Percentiles rank a stretch among this genome's conserved stretches.
Evolutionary conservation across 2,888 invertebrate species (phyloP).

Genomic region (Eurois occulta): DNA sequence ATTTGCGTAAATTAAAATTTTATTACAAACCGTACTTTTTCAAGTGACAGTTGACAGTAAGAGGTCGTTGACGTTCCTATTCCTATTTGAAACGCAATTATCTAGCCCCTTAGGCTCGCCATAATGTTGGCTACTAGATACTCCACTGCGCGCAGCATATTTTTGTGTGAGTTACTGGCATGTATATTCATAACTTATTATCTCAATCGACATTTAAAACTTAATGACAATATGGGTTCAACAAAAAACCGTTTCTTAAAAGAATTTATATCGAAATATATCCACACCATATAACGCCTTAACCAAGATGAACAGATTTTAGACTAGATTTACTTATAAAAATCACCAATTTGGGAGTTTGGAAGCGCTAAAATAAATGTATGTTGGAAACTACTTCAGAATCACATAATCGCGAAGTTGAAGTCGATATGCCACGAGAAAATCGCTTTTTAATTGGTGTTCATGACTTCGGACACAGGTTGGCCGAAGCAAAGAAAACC

Average conservation of each 20-base stretch:
- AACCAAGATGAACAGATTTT: slow-evolving; percentile 62
- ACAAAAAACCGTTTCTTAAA: slow-evolving; percentile 30
- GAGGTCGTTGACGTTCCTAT: not conserved
- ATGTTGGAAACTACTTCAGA: not conserved
- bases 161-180: not conserved
- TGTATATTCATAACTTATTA: not conserved
- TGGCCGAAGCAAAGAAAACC: too few relatives aligned
- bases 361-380: not conserved
- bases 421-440: too few relatives aligned
- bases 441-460: too few relatives aligned
- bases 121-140: not conserved
- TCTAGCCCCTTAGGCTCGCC: not conserved
- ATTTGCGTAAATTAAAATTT: too few relatives aligned
- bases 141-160: not conserved
- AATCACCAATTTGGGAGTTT: slow-evolving; percentile 47
- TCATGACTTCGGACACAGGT: too few relatives aligned
- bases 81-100: not conserved
- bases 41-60: not conserved
- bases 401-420: not conserved
- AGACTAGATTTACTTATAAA: slow-evolving; percentile 67
- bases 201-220: slow-evolving; percentile 44
- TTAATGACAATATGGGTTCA: slow-evolving; percentile 42
- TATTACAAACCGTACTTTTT: not conserved
- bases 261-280: slow-evolving; percentile 33
- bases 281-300: slow-evolving; percentile 48